Base-by-base conservation (phyloP, 2,888 invertebrate genomes). In the Horisme vitalbata region DNA sequence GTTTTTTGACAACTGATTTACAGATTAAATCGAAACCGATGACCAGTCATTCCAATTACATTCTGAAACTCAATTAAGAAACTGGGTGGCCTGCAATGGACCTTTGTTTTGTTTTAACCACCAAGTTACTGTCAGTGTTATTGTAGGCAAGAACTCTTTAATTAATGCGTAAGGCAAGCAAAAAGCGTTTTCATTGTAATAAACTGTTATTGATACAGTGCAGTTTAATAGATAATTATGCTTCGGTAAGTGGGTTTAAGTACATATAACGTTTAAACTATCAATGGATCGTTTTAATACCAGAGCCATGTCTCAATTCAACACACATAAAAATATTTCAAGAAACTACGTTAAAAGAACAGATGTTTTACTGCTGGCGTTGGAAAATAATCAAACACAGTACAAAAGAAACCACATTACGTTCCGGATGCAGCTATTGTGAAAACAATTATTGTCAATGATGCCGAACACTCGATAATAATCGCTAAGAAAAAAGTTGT, bases 401-500 rank as follows among this genome's bases (percentile, higher is more conserved):
- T 41, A 52, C 56, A 58, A 59, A 63, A 63, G 59, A 59, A 60
- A 62, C 57, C 57, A 53, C 54, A 59, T 39, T 47, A 50, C 50
- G 41, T 54, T 53, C 61, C 60, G 58, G 61, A 61, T 59, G 62
- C 53, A 61, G 55, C 59, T 66, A 65, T 71, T 68, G 65, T 52
- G 54, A 68, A 71, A 75, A 69, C 63, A 73, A 69, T 74, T 65
- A 74, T 58, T 59, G 58, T 57, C 65, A 61, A 55, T 53, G 55
- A 55, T 55, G 55, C 57, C 52, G 55, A 55, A 57, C 46, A 53
- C 51, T 55, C 56, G 37, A 61, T 59, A 62, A 60, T 55, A 59
- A 52, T 57, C 53, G 43, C 57, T 13, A 41, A 5, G 34, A 52
- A 51, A 58, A 61, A 62, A 51, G 50, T 45, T 24, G 44, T 32